Conservation (phyloP, 2,113 vertebrate genomes). For the Rallus limicola region DNA sequence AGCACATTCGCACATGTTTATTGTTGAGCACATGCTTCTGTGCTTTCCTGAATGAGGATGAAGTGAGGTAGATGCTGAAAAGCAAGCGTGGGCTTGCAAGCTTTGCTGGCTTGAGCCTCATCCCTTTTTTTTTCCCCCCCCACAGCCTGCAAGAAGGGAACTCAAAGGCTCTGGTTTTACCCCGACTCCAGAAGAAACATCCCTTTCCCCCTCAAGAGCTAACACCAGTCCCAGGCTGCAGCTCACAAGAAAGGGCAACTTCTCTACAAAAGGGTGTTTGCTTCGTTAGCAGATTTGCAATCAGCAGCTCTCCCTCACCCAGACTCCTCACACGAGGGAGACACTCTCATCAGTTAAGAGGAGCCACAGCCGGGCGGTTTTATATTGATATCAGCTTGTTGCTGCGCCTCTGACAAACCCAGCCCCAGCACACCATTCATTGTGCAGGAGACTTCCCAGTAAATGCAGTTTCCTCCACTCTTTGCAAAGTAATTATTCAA, state of each 20-base stretch:
- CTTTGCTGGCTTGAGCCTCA: slow-evolving; percentile 18
- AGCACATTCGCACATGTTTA: slow-evolving; percentile 34
- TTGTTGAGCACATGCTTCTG: slow-evolving; percentile 29
- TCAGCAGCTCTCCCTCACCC: background rate
- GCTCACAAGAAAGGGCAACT: background rate
- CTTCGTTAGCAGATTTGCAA: slow-evolving; percentile 11
- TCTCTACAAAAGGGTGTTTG: background rate
- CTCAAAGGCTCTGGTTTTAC: background rate
- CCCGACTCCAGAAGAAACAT: background rate
- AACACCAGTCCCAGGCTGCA: background rate
- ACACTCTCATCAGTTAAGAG: slow-evolving; percentile 16
- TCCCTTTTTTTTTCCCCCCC: background rate
- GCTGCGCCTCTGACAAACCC: slow-evolving; percentile 42
- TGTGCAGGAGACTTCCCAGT: background rate
- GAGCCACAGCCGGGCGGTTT: background rate
- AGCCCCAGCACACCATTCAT: background rate
- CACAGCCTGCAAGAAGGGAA: background rate
- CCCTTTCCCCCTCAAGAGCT: background rate
- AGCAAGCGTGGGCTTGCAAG: slow-evolving; percentile 24
- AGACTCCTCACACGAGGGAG: background rate
- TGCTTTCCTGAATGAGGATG: slow-evolving; percentile 9
- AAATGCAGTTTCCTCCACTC: slow-evolving; percentile 11
- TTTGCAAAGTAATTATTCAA: slow-evolving; percentile 39
- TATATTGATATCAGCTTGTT: slow-evolving; percentile 9
- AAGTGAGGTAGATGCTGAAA: background rate